Percentiles rank a stretch among this genome's conserved stretches.
Conservation (phyloP, 2,113 vertebrate species). For the Neolamprologus sp. region DNA sequence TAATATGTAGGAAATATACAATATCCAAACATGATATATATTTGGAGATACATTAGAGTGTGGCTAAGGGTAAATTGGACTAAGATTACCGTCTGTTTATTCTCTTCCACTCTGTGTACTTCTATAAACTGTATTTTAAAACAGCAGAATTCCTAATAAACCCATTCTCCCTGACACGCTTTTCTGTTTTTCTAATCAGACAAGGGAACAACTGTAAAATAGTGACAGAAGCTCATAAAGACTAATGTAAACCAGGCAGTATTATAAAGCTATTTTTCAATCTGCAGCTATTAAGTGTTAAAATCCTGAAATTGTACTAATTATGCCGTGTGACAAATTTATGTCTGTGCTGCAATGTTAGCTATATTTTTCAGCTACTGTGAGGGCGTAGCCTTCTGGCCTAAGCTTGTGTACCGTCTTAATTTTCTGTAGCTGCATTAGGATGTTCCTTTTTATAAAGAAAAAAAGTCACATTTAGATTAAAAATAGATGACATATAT, state of each 20-base stretch:
- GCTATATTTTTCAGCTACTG: not conserved
- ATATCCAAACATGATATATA: not conserved
- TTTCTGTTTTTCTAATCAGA: not conserved
- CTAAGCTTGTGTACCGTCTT: rapidly evolving
- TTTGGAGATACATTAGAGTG: not conserved
- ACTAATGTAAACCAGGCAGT: not conserved
- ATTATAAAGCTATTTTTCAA: not conserved
- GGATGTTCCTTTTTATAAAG: not conserved
- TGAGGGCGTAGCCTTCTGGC: not conserved
- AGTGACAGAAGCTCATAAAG: not conserved
- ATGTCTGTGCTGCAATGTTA: not conserved
- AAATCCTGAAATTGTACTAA: not conserved
- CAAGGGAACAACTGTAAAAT: not conserved
- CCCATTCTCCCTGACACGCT: not conserved
- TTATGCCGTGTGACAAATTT: not conserved
- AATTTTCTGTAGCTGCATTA: not conserved
- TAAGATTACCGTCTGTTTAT: not conserved
- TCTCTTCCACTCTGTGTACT: not conserved
- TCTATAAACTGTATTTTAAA: not conserved
- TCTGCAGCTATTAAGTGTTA: not conserved
- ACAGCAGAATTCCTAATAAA: not conserved
- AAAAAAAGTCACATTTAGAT: not conserved
- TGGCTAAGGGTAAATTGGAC: not conserved
- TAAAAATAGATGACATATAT: not conserved
- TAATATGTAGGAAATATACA: not conserved